A percentile compares a stretch with the other conserved stretches of the same genome.
phyloP scores from a whole-genome alignment of 2,888 invertebrate genomes.

The Phyllotreta cruciferae region DNA sequence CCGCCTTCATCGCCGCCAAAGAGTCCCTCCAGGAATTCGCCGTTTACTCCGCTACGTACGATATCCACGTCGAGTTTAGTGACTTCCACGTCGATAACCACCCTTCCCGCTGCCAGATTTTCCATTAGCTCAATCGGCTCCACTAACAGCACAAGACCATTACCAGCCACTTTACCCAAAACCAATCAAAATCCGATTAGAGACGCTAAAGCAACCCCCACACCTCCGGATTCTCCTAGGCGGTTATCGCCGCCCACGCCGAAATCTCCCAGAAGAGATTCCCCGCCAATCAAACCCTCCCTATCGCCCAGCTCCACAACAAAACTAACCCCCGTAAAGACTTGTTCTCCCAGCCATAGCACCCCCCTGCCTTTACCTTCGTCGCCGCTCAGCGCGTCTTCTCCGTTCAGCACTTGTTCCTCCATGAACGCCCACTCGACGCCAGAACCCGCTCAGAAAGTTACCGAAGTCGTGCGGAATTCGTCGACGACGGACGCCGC shows the following conservation, averaged over 20 bases:
- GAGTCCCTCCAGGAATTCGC: constrained; percentile 52
- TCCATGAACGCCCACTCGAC: constrained; percentile 43
- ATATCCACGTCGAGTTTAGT: constrained; percentile 41
- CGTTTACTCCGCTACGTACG: constrained; percentile 53
- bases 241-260: constrained; percentile 43
- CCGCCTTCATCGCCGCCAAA: constrained; percentile 53
- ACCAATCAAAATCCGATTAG: constrained; percentile 21
- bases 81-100: constrained; percentile 33
- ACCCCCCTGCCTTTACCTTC: constrained; percentile 34
- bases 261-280: constrained; percentile 54
- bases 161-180: constrained; percentile 35
- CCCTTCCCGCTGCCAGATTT: constrained; percentile 38
- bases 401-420: constrained; percentile 29
- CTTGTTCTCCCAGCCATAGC: constrained; percentile 43
- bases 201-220: constrained; percentile 15
- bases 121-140: constrained; percentile 32
- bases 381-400: constrained; percentile 52
- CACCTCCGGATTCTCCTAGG: constrained; percentile 35
- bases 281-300: constrained; percentile 50
- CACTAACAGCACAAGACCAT: constrained; percentile 24
- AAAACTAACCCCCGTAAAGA: constrained; percentile 49
- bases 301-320: constrained; percentile 55
- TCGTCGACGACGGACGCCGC: constrained; percentile 68
- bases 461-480: constrained; percentile 65
- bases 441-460: constrained; percentile 51